These are phyloP conservation scores for Orthonyx spaldingii DNA, from an alignment of 2,113 vertebrate genomes.

Conservation along the genomic window DNA sequence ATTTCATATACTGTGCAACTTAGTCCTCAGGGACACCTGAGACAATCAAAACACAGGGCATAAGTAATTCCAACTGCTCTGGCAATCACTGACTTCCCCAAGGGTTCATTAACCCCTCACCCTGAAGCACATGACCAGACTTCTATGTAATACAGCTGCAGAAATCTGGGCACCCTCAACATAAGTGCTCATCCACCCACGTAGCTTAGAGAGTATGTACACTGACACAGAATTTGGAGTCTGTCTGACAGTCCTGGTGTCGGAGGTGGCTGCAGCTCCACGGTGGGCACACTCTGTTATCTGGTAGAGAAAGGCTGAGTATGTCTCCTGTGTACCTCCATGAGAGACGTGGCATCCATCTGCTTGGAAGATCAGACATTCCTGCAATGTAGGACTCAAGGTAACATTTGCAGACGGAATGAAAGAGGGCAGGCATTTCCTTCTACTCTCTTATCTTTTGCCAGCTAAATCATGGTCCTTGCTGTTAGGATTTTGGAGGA, in stretches of 20 bases:
- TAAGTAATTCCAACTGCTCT: not conserved
- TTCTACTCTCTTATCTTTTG: not conserved
- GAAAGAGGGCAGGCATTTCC: not conserved
- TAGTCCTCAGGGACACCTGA: not conserved
- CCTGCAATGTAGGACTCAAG: not conserved
- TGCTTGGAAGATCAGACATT: not conserved
- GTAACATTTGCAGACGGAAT: not conserved
- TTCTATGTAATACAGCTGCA: accelerated
- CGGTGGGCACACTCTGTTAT: not conserved
- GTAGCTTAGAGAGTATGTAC: accelerated
- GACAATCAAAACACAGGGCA: not conserved
- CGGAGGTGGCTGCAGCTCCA: not conserved
- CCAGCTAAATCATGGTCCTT: not conserved
- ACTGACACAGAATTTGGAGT: not conserved
- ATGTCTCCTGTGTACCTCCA: not conserved
- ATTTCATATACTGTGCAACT: not conserved
- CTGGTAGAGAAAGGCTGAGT: not conserved
- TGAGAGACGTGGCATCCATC: not conserved
- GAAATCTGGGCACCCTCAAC: not conserved
- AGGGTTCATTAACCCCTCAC: not conserved
- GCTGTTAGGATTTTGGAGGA: not conserved
- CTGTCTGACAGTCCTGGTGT: not conserved
- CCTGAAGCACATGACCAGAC: accelerated
- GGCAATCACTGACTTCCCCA: not conserved
- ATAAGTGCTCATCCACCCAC: not conserved